These are phyloP conservation scores for Osmerus eperlanus DNA, from an alignment of 2,113 vertebrate genomes.

Conservation along the genomic window DNA sequence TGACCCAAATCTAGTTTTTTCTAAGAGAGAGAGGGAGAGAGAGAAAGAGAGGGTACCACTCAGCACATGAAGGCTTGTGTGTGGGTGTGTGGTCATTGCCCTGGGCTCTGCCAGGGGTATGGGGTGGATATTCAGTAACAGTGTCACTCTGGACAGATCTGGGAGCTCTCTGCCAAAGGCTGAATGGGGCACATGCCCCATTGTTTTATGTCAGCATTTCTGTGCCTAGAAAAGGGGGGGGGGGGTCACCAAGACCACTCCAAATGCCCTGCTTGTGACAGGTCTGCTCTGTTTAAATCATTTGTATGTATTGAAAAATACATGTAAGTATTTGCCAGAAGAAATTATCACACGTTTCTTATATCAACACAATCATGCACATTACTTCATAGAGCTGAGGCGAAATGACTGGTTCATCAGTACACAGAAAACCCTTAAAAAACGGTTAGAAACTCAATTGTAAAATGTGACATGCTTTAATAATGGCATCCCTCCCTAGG, in stretches of 20 bases:
- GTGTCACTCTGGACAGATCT: slow-evolving; percentile 32
- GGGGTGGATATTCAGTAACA: slow-evolving; percentile 32
- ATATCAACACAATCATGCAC: no score
- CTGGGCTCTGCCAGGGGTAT: slow-evolving; percentile 7
- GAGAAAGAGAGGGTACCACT: neutral
- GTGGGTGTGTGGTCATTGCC: neutral
- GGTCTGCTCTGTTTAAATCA: no score
- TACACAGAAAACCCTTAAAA: no score
- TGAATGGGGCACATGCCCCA: slow-evolving; percentile 46
- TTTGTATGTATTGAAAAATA: no score
- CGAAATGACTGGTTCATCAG: no score
- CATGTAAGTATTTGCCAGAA: no score
- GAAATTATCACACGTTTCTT: no score
- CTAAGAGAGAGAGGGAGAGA: slow-evolving; percentile 18
- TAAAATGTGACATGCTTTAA: no score
- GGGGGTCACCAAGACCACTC: neutral
- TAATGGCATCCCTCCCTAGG: no score
- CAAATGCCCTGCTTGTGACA: no score
- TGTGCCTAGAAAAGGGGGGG: slow-evolving; percentile 2
- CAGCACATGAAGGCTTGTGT: neutral
- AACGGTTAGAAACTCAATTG: no score
- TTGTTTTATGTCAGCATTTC: slow-evolving; percentile 41
- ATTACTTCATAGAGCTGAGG: no score
- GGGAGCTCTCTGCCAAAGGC: slow-evolving; percentile 30
- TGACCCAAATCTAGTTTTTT: neutral